Evolutionary conservation across 2,797 vertebrate genomes (phyloP).

Genomic region (Bovichtus diacanthus): DNA sequence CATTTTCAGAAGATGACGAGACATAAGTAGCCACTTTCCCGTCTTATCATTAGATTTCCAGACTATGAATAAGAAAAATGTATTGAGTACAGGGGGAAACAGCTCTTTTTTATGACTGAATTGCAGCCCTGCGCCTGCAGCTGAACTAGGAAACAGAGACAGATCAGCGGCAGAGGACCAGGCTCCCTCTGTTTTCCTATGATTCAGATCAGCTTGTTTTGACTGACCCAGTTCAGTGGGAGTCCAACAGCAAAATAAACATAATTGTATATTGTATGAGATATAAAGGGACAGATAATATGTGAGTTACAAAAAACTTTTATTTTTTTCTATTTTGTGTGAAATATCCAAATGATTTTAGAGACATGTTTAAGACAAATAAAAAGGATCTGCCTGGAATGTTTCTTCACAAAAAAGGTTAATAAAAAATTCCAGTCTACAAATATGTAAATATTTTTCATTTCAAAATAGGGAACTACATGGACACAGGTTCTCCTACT

Average conservation of each 20-base stretch:
- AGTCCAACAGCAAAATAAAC: constrained; percentile 67
- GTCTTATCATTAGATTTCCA: constrained; percentile 18
- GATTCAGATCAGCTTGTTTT: constrained; percentile 79
- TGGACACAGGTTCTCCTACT: too few relatives aligned
- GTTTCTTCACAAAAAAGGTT: background rate
- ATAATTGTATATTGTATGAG: constrained; percentile 49
- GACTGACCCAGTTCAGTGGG: constrained; percentile 46
- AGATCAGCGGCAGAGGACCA: constrained; percentile 56
- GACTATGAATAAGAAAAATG: constrained; percentile 28
- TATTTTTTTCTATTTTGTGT: constrained; percentile 36
- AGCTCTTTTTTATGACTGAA: constrained; percentile 29
- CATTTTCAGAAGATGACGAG: constrained; percentile 1
- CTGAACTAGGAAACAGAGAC: constrained; percentile 49
- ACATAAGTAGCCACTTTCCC: background rate
- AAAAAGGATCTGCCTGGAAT: background rate
- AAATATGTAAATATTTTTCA: background rate
- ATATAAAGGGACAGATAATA: constrained; percentile 43
- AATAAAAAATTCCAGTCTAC: too few relatives aligned
- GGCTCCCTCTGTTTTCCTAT: constrained; percentile 70
- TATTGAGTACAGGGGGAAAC: constrained; percentile 10
- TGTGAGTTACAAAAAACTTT: constrained; percentile 1
- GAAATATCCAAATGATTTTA: too few relatives aligned
- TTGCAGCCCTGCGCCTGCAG: constrained; percentile 39
- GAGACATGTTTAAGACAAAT: background rate
- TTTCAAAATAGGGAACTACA: too few relatives aligned